These are phyloP conservation scores for Heterodera filipjevi DNA, from an alignment of 2,888 invertebrate species.

Conservation along the genomic window DNA sequence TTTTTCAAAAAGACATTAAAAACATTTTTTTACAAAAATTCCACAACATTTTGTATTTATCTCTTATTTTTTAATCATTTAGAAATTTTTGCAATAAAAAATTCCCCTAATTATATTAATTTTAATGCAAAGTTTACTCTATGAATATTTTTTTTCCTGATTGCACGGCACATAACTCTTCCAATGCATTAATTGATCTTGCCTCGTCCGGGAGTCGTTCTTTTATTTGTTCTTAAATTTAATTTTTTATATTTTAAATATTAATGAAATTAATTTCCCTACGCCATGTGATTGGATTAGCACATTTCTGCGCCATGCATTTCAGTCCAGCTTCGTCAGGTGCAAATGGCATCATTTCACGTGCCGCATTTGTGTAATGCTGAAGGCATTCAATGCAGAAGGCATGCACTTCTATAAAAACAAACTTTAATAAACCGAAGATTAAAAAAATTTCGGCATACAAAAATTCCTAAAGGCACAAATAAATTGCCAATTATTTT, in stretches of 20 bases:
- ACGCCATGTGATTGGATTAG: slow-evolving; percentile 3
- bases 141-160: too few species aligned
- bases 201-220: background rate
- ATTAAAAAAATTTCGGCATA: too few species aligned
- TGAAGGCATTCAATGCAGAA: background rate
- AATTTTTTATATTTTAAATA: background rate
- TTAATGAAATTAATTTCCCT: background rate
- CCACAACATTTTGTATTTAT: too few species aligned
- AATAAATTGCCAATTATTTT: too few species aligned
- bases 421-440: too few species aligned
- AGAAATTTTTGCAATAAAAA: background rate
- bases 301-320: background rate
- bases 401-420: background rate
- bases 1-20: background rate
- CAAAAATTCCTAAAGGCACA: too few species aligned
- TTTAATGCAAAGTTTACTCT: too few species aligned
- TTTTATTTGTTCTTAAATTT: background rate
- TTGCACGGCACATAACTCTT: background rate
- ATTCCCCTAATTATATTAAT: background rate
- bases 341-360: background rate
- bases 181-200: background rate
- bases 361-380: background rate
- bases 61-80: too few species aligned
- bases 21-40: too few species aligned
- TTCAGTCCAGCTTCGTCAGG: background rate